These are phyloP conservation scores for Dorcus parallelipipedus DNA, from an alignment of 2,888 invertebrate species.

Conservation along the genomic window DNA sequence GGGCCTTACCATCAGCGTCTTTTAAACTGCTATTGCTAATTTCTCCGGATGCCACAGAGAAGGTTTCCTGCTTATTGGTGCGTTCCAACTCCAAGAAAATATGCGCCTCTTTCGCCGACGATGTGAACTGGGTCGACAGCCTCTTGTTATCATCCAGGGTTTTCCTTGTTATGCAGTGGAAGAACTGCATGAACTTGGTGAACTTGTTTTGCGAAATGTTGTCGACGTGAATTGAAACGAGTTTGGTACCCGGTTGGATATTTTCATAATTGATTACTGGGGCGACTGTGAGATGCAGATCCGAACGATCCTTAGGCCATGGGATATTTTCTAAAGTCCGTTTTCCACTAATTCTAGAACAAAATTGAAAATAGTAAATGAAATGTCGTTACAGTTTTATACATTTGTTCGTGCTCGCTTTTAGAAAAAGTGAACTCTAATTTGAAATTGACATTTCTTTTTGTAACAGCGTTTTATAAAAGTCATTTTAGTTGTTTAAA, in stretches of 20 bases:
- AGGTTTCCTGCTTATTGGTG: neutral
- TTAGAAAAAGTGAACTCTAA: too few species aligned
- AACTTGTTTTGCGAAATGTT: neutral
- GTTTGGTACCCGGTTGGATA: slow-evolving; percentile 17
- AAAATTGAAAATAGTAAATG: too few species aligned
- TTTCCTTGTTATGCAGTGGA: slow-evolving; percentile 13
- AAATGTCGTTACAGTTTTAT: too few species aligned
- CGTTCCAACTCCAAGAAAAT: neutral
- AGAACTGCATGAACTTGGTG: slow-evolving; percentile 15
- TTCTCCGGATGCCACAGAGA: slow-evolving; percentile 35
- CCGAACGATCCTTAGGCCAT: slow-evolving; percentile 15
- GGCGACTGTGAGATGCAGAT: slow-evolving; percentile 14
- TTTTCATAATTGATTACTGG: slow-evolving; percentile 14
- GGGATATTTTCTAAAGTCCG: neutral
- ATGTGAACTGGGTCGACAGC: neutral
- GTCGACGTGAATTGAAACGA: slow-evolving; percentile 9
- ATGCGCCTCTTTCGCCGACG: neutral
- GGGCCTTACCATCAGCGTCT: slow-evolving; percentile 45
- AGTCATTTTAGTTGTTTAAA: too few species aligned
- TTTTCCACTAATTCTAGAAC: too few species aligned
- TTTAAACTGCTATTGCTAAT: slow-evolving; percentile 49
- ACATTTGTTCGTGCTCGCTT: neutral
- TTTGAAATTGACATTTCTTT: too few species aligned
- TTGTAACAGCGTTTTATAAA: too few species aligned
- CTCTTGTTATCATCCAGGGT: slow-evolving; percentile 9